Evolutionary conservation across 2,113 vertebrate genomes (phyloP).

Genomic region (Erythrolamprus reginae): DNA sequence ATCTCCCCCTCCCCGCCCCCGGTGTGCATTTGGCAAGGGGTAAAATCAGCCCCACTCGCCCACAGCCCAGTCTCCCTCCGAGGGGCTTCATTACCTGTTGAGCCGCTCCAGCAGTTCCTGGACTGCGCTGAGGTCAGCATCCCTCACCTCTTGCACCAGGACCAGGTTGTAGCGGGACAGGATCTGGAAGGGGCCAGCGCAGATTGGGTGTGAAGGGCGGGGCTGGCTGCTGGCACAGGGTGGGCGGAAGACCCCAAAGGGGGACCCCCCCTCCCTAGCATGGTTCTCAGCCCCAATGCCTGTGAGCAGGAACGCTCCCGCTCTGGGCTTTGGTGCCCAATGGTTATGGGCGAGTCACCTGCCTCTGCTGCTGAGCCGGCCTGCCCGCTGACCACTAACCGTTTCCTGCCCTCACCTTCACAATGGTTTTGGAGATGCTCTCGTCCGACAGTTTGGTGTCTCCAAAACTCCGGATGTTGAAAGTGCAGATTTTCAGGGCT

Average conservation of each 20-base stretch:
- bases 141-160: conserved; percentile 84
- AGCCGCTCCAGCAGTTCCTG: conserved; percentile 70
- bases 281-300: neutral
- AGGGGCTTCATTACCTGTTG: neutral
- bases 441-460: conserved; percentile 75
- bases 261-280: neutral
- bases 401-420: conserved; percentile 58
- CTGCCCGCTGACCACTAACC: neutral
- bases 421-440: conserved; percentile 69
- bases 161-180: conserved; percentile 75
- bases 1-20: rapidly evolving
- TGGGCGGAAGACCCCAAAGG: neutral
- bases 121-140: conserved; percentile 76
- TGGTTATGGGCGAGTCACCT: neutral
- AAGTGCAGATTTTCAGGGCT: conserved; percentile 70
- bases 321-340: neutral
- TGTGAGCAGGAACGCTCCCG: neutral
- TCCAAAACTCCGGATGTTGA: conserved; percentile 81
- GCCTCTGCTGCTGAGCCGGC: neutral
- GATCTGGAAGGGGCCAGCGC: conserved; percentile 58
- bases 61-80: too few relatives aligned
- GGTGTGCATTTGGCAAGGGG: neutral
- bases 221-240: neutral
- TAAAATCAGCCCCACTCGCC: too few relatives aligned
- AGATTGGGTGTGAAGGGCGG: neutral